Evolutionary conservation across 2,113 vertebrate genomes (phyloP).

Genomic region (Prunella fulvescens): DNA sequence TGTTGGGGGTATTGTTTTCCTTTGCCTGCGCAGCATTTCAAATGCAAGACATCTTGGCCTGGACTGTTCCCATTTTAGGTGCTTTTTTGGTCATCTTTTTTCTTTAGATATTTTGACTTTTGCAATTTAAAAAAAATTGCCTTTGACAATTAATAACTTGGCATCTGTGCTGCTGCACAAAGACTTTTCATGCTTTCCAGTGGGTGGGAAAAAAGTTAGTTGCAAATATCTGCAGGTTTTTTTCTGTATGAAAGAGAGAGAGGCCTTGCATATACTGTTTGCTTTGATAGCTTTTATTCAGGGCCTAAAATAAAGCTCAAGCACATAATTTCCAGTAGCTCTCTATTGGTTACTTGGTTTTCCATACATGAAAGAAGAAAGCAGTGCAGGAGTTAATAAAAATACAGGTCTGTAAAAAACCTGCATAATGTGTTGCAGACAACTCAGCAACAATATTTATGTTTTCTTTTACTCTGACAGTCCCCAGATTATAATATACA

Average conservation of each 20-base stretch:
- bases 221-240: background rate
- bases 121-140: background rate
- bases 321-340: constrained; percentile 7
- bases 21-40: background rate
- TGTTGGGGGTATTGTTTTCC: background rate
- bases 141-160: background rate
- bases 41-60: background rate
- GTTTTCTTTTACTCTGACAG: background rate
- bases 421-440: background rate
- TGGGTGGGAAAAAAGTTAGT: background rate
- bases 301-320: background rate
- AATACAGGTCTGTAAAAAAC: background rate
- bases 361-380: background rate
- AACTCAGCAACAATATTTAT: background rate
- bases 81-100: background rate
- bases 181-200: background rate
- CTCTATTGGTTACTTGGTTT: background rate
- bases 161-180: background rate
- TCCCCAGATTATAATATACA: background rate
- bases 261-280: background rate
- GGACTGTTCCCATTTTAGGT: background rate
- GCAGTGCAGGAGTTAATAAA: constrained; percentile 11
- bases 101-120: background rate
- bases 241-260: background rate
- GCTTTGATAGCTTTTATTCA: constrained; percentile 2